Evolutionary conservation across 2,888 invertebrate genomes (phyloP).

Genomic region (Nudaria mundana): DNA sequence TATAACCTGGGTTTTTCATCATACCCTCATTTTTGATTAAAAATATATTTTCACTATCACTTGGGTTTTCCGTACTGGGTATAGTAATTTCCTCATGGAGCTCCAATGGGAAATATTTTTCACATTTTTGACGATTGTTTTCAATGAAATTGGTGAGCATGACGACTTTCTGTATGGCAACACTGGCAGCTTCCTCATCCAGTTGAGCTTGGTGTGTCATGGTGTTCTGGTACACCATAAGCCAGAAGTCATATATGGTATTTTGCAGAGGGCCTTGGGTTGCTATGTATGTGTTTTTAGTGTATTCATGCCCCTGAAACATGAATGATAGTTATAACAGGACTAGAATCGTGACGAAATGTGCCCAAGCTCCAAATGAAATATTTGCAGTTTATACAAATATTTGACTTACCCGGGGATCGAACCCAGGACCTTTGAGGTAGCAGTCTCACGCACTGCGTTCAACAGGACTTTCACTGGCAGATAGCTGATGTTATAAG

Average conservation of each 20-base stretch:
- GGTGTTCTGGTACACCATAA: constrained; percentile 86
- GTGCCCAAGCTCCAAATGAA: too few species aligned
- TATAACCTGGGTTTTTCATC: constrained; percentile 79
- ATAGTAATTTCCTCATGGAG: constrained; percentile 65
- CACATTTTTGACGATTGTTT: constrained; percentile 92
- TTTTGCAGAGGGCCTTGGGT: constrained; percentile 96
- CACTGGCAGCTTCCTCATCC: constrained; percentile 4
- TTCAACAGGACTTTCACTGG: too few species aligned
- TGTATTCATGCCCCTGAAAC: constrained; percentile 92
- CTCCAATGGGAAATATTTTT: constrained; percentile 90
- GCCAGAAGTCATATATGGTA: constrained; percentile 95
- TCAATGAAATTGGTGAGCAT: constrained; percentile 96
- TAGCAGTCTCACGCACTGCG: too few species aligned
- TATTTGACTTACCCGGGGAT: not conserved
- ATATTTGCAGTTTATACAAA: not conserved
- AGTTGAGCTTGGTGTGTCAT: constrained; percentile 22
- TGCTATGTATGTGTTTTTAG: constrained; percentile 92
- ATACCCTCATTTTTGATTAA: constrained; percentile 77
- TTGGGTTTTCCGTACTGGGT: constrained; percentile 31
- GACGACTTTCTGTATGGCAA: constrained; percentile 83
- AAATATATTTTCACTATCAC: constrained; percentile 59
- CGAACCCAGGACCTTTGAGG: not conserved
- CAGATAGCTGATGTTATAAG: too few species aligned
- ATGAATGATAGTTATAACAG: not conserved
- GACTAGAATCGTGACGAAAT: too few species aligned